Percentiles rank a stretch among this genome's conserved stretches.
These are phyloP conservation scores for Mustela lutreola DNA, from an alignment of 2,113 vertebrate species.

Conservation along the genomic window DNA sequence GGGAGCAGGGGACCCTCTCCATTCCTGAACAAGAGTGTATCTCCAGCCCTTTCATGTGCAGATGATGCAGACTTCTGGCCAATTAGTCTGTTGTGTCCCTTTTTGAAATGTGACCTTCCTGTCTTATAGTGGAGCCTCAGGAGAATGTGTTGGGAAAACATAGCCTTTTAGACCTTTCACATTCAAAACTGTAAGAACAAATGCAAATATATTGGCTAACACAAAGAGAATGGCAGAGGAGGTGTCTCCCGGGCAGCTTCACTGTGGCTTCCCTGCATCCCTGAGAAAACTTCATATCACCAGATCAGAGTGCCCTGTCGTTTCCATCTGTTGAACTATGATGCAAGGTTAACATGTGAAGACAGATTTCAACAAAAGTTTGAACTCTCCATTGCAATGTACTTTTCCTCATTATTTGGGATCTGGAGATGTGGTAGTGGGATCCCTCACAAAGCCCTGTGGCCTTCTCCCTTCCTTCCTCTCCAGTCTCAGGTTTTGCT, in stretches of 20 bases:
- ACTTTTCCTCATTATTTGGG: not conserved
- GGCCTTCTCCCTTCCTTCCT: not conserved
- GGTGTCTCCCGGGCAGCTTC: not conserved
- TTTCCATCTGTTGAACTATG: not conserved
- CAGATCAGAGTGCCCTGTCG: not conserved
- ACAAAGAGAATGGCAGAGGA: not conserved
- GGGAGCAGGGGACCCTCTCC: not conserved
- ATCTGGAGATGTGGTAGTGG: not conserved
- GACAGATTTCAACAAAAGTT: not conserved
- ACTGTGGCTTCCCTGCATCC: not conserved
- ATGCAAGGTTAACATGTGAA: not conserved
- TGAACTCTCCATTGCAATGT: not conserved
- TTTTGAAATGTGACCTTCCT: constrained; percentile 3
- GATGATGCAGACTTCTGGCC: not conserved
- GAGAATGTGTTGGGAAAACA: not conserved
- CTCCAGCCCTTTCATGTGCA: rapidly evolving
- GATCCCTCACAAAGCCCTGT: not conserved
- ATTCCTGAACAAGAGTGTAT: not conserved
- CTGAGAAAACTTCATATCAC: not conserved
- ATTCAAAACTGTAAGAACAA: constrained; percentile 9
- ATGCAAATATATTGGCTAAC: not conserved
- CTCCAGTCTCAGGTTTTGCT: not conserved
- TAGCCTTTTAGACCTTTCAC: not conserved
- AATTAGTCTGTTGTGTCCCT: not conserved
- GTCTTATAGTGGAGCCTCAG: not conserved